Evolutionary conservation across 2,888 invertebrate genomes (phyloP).

Genomic region (Apamea crenata): DNA sequence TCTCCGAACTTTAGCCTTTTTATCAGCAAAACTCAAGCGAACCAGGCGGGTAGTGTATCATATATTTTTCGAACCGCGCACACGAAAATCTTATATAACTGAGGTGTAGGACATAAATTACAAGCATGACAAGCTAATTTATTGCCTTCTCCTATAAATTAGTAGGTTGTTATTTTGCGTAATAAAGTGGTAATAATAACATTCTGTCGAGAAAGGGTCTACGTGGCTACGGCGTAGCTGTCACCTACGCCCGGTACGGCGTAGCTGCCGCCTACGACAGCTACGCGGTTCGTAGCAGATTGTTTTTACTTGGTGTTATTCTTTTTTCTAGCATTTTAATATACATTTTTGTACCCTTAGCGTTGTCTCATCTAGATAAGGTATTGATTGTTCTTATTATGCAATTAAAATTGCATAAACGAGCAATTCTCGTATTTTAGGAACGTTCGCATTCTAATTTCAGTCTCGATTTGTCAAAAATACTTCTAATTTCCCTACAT

Average conservation of each 20-base stretch:
- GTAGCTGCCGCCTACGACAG: slow-evolving; percentile 21
- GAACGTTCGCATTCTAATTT: background rate
- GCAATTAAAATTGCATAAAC: no score
- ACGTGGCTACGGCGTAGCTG: slow-evolving; percentile 45
- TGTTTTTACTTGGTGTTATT: slow-evolving; percentile 6
- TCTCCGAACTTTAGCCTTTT: slow-evolving; percentile 3
- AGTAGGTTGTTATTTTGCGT: slow-evolving; percentile 57
- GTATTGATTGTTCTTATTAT: background rate
- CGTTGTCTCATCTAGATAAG: background rate
- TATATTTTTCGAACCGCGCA: slow-evolving; percentile 41
- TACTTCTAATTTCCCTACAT: background rate
- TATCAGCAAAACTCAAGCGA: background rate
- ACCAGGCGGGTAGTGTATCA: slow-evolving; percentile 2
- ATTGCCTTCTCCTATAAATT: slow-evolving; percentile 59
- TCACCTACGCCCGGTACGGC: slow-evolving; percentile 31
- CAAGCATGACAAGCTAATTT: slow-evolving; percentile 56
- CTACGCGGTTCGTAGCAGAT: slow-evolving; percentile 35
- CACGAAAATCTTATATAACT: slow-evolving; percentile 56
- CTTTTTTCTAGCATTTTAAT: background rate
- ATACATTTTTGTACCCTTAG: background rate
- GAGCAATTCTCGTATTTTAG: background rate
- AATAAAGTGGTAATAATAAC: slow-evolving; percentile 50
- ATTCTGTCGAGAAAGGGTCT: slow-evolving; percentile 44
- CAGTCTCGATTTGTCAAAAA: background rate
- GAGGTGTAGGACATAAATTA: slow-evolving; percentile 59